phyloP scores from a whole-genome alignment of 2,113 vertebrate species.

The Panthera uncia region DNA sequence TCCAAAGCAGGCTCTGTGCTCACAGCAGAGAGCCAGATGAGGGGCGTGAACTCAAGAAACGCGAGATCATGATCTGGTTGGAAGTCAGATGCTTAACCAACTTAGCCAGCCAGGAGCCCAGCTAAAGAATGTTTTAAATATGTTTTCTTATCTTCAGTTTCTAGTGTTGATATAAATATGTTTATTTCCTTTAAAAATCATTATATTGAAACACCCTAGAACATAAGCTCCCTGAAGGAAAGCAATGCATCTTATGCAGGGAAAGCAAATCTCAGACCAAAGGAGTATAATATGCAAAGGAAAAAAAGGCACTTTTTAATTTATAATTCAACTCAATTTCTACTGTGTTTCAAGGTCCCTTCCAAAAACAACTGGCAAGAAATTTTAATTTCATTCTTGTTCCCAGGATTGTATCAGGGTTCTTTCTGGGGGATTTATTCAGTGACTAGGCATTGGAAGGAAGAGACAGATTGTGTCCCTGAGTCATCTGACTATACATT shows the following conservation, averaged over 20 bases:
- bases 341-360: not conserved
- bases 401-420: not conserved
- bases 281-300: not conserved
- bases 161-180: not conserved
- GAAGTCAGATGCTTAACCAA: too few relatives aligned
- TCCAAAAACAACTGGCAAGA: not conserved
- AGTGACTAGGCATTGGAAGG: not conserved
- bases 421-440: not conserved
- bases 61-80: too few relatives aligned
- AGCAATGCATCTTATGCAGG: not conserved
- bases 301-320: not conserved
- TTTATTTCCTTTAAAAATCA: conserved; percentile 13
- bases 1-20: too few relatives aligned
- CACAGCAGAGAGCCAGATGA: too few relatives aligned
- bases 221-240: not conserved
- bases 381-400: not conserved
- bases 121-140: not conserved
- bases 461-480: not conserved
- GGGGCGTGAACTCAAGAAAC: too few relatives aligned
- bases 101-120: too few relatives aligned
- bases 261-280: not conserved
- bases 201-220: not conserved
- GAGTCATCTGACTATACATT: not conserved
- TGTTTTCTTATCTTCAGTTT: conserved; percentile 9
- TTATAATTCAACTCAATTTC: conserved; percentile 20